Evolutionary conservation across 2,797 vertebrate species (phyloP), one percentile per base, ranked within the genome.

Genomic region (Gallirallus australis): DNA sequence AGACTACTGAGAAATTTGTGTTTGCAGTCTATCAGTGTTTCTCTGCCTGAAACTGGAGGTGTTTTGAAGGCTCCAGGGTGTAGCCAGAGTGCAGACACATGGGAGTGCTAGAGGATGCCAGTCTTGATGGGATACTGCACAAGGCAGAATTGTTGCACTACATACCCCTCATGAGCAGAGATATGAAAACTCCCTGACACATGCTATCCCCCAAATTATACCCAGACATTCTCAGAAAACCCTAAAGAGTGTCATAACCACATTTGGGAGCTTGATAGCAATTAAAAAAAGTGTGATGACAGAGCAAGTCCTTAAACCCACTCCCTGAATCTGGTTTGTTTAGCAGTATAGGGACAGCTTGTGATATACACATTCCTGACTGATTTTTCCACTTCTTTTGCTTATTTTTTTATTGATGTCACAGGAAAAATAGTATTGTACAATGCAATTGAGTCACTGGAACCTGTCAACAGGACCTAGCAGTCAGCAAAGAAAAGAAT

Each of bases 371-470:
- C 7, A 30, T 84, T 63, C 10, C 23, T 64, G 39, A 64, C 13
- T 89, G 27, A 24, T 79, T 77, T 96, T 95, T 75, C 64, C 5
- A 77, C 27, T 78, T 71, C 54, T 82, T 82, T 85, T 57, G 23
- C 28, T 66, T 57, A 50, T 19, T 81, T 15, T 78, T 81, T 70
- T 93, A 47, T 53, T 94, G 81, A 90, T 72, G 82, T 10, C 65
- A 33, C 24, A 52, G 50, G 79, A 53, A 93, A 94, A 90, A 80
- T 80, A 9, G 35, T 8, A 80, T 60, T 45, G 66, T 33, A 33
- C 25, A 79, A n/a, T 45, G 15, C 27, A 90, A 33, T 56, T 77
- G 85, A 92, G 42, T 64, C 50, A 75, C 24, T 63, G 60, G 50
- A 83, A 70, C 82, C 35, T 88, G 90, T 89, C 93, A 90, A 81